Conservation (phyloP, 2,888 invertebrate species). For the Allygus modestus region DNA sequence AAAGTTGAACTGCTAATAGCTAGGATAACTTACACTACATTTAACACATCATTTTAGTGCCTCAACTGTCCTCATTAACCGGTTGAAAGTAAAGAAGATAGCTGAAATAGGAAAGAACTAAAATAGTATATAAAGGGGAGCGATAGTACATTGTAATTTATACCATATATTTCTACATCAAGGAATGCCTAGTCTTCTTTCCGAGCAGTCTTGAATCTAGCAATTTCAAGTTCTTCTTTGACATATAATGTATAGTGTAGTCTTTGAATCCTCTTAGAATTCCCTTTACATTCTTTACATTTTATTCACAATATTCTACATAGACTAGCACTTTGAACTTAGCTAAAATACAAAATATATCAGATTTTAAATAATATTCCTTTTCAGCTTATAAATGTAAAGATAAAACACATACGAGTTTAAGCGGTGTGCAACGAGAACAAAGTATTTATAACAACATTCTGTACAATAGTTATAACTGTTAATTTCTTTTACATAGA, state of each 20-base stretch:
- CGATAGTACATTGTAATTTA: not conserved
- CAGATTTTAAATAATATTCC: slow-evolving; percentile 19
- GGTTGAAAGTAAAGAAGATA: not conserved
- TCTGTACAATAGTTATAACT: slow-evolving; percentile 49
- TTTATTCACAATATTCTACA: slow-evolving; percentile 23
- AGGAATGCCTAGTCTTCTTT: slow-evolving; percentile 16
- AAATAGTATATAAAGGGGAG: not conserved
- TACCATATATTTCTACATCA: slow-evolving; percentile 21
- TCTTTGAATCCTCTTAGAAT: not conserved
- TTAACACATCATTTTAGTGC: not conserved
- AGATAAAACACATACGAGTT: slow-evolving; percentile 29
- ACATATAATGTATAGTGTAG: not conserved
- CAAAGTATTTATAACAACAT: slow-evolving; percentile 35
- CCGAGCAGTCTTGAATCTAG: slow-evolving; percentile 46
- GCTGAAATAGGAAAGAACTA: not conserved
- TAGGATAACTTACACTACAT: slow-evolving; percentile 18
- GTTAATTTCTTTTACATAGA: slow-evolving; percentile 40
- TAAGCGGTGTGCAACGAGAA: slow-evolving; percentile 16
- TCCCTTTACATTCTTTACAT: slow-evolving; percentile 40
- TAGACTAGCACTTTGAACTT: slow-evolving; percentile 43
- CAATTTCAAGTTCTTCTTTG: slow-evolving; percentile 47
- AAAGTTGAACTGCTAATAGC: too few relatives aligned
- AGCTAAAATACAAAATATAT: slow-evolving; percentile 35
- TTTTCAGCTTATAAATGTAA: slow-evolving; percentile 21
- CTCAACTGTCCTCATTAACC: not conserved